Evolutionary conservation across 2,797 vertebrate species (phyloP).

Genomic region (Protonibea diacanthus): DNA sequence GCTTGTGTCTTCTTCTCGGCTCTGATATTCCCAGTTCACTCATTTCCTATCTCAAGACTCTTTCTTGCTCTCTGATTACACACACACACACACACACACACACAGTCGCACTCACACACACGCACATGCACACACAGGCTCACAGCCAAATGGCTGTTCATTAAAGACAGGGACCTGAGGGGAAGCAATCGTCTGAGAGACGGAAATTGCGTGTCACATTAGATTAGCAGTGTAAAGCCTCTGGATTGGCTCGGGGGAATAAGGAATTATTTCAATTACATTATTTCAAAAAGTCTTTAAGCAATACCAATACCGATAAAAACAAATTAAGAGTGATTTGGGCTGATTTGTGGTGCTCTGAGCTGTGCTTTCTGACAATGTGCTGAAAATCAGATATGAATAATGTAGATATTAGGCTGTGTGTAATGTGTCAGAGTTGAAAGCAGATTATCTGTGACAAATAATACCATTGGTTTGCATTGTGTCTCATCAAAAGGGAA

Average conservation of each 20-base stretch:
- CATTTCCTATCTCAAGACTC: constrained; percentile 75
- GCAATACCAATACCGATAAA: constrained; percentile 86
- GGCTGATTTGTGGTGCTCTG: constrained; percentile 80
- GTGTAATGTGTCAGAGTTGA: constrained; percentile 75
- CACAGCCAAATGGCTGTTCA: constrained; percentile 87
- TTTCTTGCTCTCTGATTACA: constrained; percentile 66
- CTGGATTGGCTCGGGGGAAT: constrained; percentile 84
- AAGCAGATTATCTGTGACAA: constrained; percentile 84
- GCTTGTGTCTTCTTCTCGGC: constrained; percentile 54
- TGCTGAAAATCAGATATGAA: constrained; percentile 80
- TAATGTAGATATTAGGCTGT: constrained; percentile 76
- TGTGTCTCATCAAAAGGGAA: constrained; percentile 83
- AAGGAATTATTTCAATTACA: constrained; percentile 88
- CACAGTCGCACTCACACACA: constrained; percentile 28
- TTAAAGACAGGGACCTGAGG: constrained; percentile 87
- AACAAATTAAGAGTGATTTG: constrained; percentile 87
- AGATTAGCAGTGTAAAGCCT: constrained; percentile 85
- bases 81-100: constrained; percentile 44
- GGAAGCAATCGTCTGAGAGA: constrained; percentile 86
- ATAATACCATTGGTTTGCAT: constrained; percentile 78
- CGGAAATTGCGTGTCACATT: constrained; percentile 88
- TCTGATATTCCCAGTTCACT: constrained; percentile 79
- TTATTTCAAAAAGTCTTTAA: constrained; percentile 88
- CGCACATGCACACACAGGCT: constrained; percentile 62
- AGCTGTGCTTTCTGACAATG: constrained; percentile 79